phyloP scores from a whole-genome alignment of 2,113 vertebrate species.

The Platichthys flesus region DNA sequence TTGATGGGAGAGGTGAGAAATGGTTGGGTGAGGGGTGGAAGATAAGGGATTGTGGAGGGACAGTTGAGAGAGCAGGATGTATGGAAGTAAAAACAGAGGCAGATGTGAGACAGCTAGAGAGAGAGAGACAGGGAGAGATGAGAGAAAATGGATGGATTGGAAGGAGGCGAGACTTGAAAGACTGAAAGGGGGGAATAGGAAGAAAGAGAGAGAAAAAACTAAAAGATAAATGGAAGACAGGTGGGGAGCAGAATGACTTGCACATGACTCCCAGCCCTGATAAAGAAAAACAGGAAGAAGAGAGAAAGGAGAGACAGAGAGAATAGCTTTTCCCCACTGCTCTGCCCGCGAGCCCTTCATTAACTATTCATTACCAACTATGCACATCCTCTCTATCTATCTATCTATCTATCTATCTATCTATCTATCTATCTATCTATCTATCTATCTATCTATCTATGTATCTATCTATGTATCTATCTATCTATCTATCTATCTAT shows the following conservation, averaged over 20 bases:
- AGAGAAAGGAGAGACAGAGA: slow-evolving; percentile 53
- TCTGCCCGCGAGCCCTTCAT: slow-evolving; percentile 82
- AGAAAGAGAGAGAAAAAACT: slow-evolving; percentile 22
- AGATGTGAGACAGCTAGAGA: slow-evolving; percentile 28
- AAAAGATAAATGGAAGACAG: slow-evolving; percentile 67
- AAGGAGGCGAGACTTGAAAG: slow-evolving; percentile 21
- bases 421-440: slow-evolving; percentile 23
- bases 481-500: slow-evolving; percentile 63
- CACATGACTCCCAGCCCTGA: slow-evolving; percentile 55
- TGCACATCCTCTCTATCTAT: slow-evolving; percentile 53
- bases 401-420: slow-evolving; percentile 39
- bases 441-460: slow-evolving; percentile 58
- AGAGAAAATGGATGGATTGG: slow-evolving; percentile 13
- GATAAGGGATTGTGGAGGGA: slow-evolving; percentile 40
- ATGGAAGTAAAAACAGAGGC: slow-evolving; percentile 43
- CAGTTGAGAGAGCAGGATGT: slow-evolving; percentile 43
- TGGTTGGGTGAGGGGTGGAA: slow-evolving; percentile 50
- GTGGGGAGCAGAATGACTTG: slow-evolving; percentile 65
- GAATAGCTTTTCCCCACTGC: slow-evolving; percentile 74
- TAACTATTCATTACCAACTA: slow-evolving; percentile 82
- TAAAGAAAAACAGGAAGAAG: slow-evolving; percentile 44
- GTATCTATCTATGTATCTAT: slow-evolving; percentile 62
- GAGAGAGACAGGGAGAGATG: slow-evolving; percentile 24
- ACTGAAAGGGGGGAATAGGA: background rate
- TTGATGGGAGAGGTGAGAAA: slow-evolving; percentile 54